Evolutionary conservation across 2,797 vertebrate species (phyloP).

Genomic region (Lutra lutra): DNA sequence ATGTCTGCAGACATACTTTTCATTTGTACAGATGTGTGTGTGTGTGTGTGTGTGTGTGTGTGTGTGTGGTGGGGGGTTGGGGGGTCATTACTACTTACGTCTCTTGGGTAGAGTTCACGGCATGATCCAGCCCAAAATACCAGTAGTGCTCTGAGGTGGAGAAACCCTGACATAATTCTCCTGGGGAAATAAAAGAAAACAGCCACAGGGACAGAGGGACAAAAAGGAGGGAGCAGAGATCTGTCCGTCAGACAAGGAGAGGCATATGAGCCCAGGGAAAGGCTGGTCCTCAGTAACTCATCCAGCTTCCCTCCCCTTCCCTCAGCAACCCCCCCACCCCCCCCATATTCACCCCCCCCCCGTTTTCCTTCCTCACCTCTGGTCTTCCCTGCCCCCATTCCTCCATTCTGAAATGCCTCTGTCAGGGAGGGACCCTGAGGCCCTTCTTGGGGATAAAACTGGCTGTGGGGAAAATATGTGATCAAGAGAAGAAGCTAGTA

Average conservation of each 20-base stretch:
- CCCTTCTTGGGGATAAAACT: background rate
- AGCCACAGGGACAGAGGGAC: background rate
- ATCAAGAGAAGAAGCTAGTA: background rate
- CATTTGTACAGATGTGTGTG: background rate
- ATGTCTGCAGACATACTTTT: background rate
- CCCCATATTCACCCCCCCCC: accelerated
- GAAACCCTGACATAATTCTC: background rate
- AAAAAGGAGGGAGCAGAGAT: background rate
- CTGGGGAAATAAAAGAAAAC: background rate
- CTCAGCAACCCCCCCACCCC: background rate
- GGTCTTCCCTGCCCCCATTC: background rate
- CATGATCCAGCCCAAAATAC: background rate
- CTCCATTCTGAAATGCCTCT: background rate
- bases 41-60: too few species aligned
- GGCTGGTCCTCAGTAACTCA: background rate
- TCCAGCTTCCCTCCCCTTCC: background rate
- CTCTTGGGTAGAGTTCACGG: background rate
- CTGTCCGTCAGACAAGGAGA: background rate
- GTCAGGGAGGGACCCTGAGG: background rate
- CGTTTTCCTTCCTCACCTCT: background rate
- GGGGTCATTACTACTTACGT: background rate
- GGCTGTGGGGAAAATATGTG: background rate
- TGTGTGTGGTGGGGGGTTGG: background rate
- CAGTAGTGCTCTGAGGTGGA: background rate
- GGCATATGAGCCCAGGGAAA: background rate